Base-by-base conservation (phyloP, 2,888 invertebrate species). In the Parascotia fuliginaria region DNA sequence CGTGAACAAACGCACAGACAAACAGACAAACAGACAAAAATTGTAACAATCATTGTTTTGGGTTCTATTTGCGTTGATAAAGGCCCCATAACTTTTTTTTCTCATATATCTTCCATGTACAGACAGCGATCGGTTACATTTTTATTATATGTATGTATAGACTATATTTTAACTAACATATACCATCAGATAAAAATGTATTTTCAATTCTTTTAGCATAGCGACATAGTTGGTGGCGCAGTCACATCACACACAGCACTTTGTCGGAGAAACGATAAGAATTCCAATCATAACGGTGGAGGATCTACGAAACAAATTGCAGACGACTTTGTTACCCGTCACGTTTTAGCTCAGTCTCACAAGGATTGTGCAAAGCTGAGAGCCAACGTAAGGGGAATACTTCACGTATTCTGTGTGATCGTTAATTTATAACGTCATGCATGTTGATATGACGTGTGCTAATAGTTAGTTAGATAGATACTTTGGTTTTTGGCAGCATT, bases 281-380 rank as follows among this genome's bases (percentile, higher is more conserved):
- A 81, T 83, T 79, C 78, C 82, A 79, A 83, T 82, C 79, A 79
- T 75, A 72, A 48, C 65, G 66, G 54, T 56, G 65, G 60, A 69
- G 73, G 68, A 68, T 70, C 54, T 65, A 51, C 64, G 73, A 81
- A 78, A 84, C 81, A 81, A 81, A 84, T 81, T 79, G 78, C 72
- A 80, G 74, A 77, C 75, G 75, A 82, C 76, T 79, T 74, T 73
- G 73, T 77, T 70, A 75, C 65, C 58, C 67, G 39, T n/a, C 45
- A 63, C 59, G 61, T 63, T 54, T 54, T 54, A 60, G 57, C 62
- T 57, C 62, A 51, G 52, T 43, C 49, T 62, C 42, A 54, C 59
- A 43, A 32, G 53, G 42, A 55, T 52, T 42, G 24, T 36, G 45
- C 31, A 34, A 34, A 44, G 45, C 42, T 46, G 24, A 42, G 29